These are phyloP conservation scores for Chorisops tibialis DNA, from an alignment of 2,888 invertebrate species.

Conservation along the genomic window DNA sequence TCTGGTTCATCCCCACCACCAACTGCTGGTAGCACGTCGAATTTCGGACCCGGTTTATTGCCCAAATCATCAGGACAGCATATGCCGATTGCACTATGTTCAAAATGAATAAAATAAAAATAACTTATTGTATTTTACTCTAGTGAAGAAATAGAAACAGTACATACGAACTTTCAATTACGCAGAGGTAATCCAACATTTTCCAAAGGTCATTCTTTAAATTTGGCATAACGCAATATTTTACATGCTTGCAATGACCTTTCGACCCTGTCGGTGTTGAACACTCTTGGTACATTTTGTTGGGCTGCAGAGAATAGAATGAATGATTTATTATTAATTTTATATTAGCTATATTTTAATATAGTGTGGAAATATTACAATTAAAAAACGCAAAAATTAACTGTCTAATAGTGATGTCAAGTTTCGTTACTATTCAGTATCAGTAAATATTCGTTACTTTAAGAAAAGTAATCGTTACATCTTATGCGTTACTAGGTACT, in stretches of 20 bases:
- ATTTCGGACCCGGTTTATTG: slow-evolving; percentile 40
- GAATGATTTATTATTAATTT: neutral
- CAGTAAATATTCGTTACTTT: too few species aligned
- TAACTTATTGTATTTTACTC: neutral
- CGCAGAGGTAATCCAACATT: slow-evolving; percentile 66
- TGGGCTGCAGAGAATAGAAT: slow-evolving; percentile 54
- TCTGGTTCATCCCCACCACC: slow-evolving; percentile 30
- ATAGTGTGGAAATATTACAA: too few species aligned
- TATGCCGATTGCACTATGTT: slow-evolving; percentile 60
- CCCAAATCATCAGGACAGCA: slow-evolving; percentile 65
- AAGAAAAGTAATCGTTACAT: too few species aligned
- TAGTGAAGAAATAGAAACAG: slow-evolving; percentile 21
- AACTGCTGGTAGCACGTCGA: slow-evolving; percentile 55
- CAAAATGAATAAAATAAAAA: neutral
- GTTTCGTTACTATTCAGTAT: too few species aligned
- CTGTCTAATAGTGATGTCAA: too few species aligned
- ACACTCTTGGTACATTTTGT: slow-evolving; percentile 60
- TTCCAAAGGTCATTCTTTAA: slow-evolving; percentile 58
- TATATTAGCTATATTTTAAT: neutral
- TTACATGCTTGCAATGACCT: slow-evolving; percentile 66
- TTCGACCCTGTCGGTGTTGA: slow-evolving; percentile 57
- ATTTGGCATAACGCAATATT: slow-evolving; percentile 60
- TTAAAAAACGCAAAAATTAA: too few species aligned
- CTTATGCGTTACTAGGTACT: too few species aligned
- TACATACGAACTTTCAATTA: slow-evolving; percentile 63